Evolutionary conservation across 1,140 invertebrate species (phyloP).

Genomic region (Neodiprion pinetum): DNA sequence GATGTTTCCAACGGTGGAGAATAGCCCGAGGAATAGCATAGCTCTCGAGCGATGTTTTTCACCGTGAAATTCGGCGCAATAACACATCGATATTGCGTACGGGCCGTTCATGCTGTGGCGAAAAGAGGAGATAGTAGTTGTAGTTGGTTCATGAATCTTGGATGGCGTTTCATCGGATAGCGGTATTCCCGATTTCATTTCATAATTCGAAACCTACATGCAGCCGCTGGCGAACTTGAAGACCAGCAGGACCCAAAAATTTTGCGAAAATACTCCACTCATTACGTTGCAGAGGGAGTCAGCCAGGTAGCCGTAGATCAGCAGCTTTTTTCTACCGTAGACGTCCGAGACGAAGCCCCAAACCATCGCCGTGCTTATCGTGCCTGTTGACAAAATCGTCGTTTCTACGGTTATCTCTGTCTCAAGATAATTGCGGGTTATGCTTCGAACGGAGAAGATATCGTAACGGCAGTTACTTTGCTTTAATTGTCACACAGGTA

Average conservation of each 20-base stretch:
- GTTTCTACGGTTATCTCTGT: not conserved
- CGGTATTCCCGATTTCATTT: not conserved
- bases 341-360: constrained; percentile 86
- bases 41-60: constrained; percentile 68
- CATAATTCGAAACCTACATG: constrained; percentile 67
- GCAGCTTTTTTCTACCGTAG: constrained; percentile 72
- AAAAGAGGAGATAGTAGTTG: not conserved
- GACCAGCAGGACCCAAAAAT: constrained; percentile 71
- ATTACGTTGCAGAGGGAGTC: constrained; percentile 73
- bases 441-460: too few relatives aligned
- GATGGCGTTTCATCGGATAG: too few relatives aligned
- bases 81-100: constrained; percentile 74
- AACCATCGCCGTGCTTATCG: constrained; percentile 80
- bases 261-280: constrained; percentile 71
- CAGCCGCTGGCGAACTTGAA: constrained; percentile 80
- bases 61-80: constrained; percentile 73
- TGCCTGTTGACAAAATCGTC: constrained; percentile 62
- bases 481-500: not conserved
- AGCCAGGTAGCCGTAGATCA: constrained; percentile 75
- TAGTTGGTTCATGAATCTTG: too few relatives aligned
- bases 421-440: not conserved
- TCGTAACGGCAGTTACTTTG: not conserved
- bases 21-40: constrained; percentile 68
- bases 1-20: constrained; percentile 49
- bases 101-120: constrained; percentile 73